Evolutionary conservation across 2,113 vertebrate genomes (phyloP).

Genomic region (Oophaga pumilio): DNA sequence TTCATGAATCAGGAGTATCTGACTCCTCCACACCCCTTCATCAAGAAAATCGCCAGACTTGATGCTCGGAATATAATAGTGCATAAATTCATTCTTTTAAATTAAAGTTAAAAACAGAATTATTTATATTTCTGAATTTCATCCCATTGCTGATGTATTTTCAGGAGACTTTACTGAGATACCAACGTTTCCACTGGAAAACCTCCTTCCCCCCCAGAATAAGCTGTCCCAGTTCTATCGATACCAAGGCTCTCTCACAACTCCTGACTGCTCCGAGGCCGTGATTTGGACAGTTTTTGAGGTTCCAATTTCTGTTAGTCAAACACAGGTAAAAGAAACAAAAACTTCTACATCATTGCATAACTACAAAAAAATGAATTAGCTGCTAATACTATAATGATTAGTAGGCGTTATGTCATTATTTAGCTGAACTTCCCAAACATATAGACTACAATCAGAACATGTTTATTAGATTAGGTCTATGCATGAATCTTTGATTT

Average conservation of each 20-base stretch:
- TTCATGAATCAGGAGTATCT: no score
- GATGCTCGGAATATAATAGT: no score
- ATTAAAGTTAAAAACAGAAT: background rate
- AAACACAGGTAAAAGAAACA: conserved; percentile 71
- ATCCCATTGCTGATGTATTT: background rate
- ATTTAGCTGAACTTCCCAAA: background rate
- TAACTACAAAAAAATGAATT: background rate
- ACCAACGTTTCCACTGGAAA: conserved; percentile 78
- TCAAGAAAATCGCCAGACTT: no score
- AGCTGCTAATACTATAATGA: background rate
- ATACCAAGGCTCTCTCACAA: conserved; percentile 86
- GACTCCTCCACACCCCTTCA: no score
- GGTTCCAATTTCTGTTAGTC: conserved; percentile 74
- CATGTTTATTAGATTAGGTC: background rate
- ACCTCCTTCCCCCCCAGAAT: conserved; percentile 68
- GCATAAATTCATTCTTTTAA: background rate
- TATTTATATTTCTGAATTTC: background rate
- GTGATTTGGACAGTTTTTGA: conserved; percentile 84
- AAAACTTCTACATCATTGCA: background rate
- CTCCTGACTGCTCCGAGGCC: conserved; percentile 74
- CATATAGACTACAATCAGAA: no score
- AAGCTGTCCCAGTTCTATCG: conserved; percentile 78
- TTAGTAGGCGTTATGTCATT: background rate
- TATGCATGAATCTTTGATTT: no score
- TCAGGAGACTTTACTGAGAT: conserved; percentile 70